Conservation (phyloP, 2,888 invertebrate genomes). For the Agrochola litura region DNA sequence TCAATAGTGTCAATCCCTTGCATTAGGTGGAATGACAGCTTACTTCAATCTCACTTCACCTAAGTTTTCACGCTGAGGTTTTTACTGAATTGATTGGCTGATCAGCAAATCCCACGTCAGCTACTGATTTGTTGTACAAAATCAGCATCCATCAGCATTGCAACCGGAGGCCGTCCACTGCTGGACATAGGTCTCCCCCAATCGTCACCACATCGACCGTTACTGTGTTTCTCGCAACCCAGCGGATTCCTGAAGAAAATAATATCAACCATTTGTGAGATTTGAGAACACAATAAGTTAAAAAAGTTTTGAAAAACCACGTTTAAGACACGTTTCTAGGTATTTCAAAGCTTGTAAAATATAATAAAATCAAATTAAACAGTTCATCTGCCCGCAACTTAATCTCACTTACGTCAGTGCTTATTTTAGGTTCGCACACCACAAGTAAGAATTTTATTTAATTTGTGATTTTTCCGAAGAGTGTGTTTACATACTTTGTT, state of each 20-base stretch:
- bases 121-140: background rate
- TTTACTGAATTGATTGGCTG: too few species aligned
- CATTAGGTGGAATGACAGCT: too few species aligned
- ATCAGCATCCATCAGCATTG: background rate
- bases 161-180: background rate
- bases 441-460: slow-evolving; percentile 44
- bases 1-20: too few species aligned
- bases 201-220: background rate
- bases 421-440: slow-evolving; percentile 22
- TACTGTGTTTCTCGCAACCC: background rate
- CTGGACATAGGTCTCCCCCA: background rate
- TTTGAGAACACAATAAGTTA: background rate
- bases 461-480: slow-evolving; percentile 10
- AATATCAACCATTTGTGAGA: background rate
- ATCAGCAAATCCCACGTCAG: background rate
- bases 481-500: slow-evolving; percentile 32
- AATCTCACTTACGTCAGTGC: slow-evolving; percentile 36
- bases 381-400: background rate
- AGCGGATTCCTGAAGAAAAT: background rate
- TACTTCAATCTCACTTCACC: too few species aligned
- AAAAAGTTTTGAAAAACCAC: background rate
- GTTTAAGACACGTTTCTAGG: background rate
- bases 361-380: background rate
- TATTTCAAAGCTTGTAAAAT: background rate
- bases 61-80: too few species aligned